Base-by-base conservation (phyloP, 2,888 invertebrate genomes). In the Glyphotaelius pellucidus region DNA sequence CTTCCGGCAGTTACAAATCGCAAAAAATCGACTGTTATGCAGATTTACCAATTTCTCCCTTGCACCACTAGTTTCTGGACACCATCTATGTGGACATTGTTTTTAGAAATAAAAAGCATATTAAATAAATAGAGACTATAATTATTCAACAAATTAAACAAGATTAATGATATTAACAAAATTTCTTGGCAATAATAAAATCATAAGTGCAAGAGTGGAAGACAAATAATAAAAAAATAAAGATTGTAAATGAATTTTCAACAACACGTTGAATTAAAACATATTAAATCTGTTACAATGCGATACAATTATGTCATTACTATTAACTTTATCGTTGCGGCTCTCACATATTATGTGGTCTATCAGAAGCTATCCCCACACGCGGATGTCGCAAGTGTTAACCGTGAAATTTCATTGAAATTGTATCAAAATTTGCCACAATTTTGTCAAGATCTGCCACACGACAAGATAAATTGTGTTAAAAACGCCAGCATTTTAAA, bases 91-190 rank as follows among this genome's bases (percentile, higher is more conserved):
- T 67, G 7, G 31, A 83, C 25, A 32, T 3, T 4, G 81, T 0
- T 83, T 83, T 32, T 25, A 83, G 25, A 9, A 83, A 83, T 83
- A 83, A 83, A 83, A 83, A 32, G 15, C 81, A 83, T 1, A 83
- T 83, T 7, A 83, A 83, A 83, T 83, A 83, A 83, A 83, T 83
- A 83, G 32, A 83, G 81, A 83, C 81, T 83, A 83, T 83, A 83
- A 83, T 83, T 83, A 83, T 83, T 83, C 81, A 83, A 83, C 81
- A 83, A 83, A 83, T 83, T 32, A 83, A 83, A 83, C 81, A 83
- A 32, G 81, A 81, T 12, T 31, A 31, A 31, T 5, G 30, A 32
- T 14, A 81, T 81, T 32, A 35, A 35, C 31, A 32, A 31, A 32
- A 32, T n/a, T 25, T 67, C 9, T 67, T 25, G 25, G 25, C 9